Evolutionary conservation across 92 coral and sea anemone genomes (phyloP), one percentile per base, ranked within the genome.

Genomic region (Plumapathes pennacea): DNA sequence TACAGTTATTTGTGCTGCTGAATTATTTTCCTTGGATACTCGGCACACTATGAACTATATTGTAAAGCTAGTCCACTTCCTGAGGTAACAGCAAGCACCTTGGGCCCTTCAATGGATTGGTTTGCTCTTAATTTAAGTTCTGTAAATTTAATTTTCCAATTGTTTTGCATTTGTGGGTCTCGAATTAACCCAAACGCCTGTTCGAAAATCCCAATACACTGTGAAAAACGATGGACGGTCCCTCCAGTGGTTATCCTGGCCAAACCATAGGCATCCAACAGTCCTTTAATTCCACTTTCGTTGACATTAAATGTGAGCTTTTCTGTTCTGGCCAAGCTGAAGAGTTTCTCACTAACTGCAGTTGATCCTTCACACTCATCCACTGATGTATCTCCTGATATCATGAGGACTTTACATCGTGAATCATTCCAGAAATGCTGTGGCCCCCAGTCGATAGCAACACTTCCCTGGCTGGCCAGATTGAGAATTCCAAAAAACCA

Each of bases 91-190:
- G n/a, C n/a, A n/a, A n/a, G n/a, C n/a, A n/a, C n/a, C n/a, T n/a
- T n/a, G n/a, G n/a, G n/a, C n/a, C 86, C 83, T 37, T 68, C 79
- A 15, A 38, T 36, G 25, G 65, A 79, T 23, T 69, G 64, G 43
- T 72, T 85, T 18, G 99, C 90, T 72, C 88, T 89, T 55, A 94
- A 46, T 48, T 82, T 80, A 5, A 94, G 64, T 26, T 94, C 80
- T 24, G 99, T 88, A 29, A 94, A 94, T 40, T 94, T 94, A 12
- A 94, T 94, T 63, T 94, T 94, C 99, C 99, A 94, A 48, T 88
- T 94, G 50, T 94, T 94, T 14, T 77, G 72, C 63, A 74, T 67
- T 19, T 61, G 83, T 28, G 99, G 99, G 58, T 94, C 99, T 15
- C 91, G 59, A 17, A 94, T 80, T 14, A 94, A 80, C 32, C 99